Base-by-base conservation (phyloP, 1,140 invertebrate genomes). In the Tenebrio molitor region DNA sequence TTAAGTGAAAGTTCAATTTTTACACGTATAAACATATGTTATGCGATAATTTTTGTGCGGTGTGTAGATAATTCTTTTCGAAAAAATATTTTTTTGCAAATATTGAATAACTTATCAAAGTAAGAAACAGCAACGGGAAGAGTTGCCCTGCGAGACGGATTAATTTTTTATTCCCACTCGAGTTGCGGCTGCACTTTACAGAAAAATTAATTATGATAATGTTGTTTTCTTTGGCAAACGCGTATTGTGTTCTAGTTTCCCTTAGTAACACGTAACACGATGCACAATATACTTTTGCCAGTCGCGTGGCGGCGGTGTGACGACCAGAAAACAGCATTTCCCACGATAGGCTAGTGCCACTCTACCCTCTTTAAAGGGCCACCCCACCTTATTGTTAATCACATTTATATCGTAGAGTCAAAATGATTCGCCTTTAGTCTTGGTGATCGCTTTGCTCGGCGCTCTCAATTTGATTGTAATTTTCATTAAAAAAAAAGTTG, bases 221-320 rank as follows among this genome's bases (percentile, higher is more conserved):
- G 17, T 19, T 50, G 44, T 50, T 50, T 19, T 50, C 44, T 50
- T 50, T 50, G 44, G 14, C 15, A 50, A 50, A 21, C 21, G 44
- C 10, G n/a, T n/a, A n/a, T n/a, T n/a, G n/a, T n/a, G n/a, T n/a
- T n/a, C n/a, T n/a, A n/a, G 23, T 58, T 58, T 25, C 50, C 23
- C 50, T 29, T 29, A 12, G 50, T 58, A 58, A 58, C 50, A 23
- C 44, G 50, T 29, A 29, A 29, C 50, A 23, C 44, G 17, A 50
- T 50, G 41, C 12, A 69, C 42, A 72, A 74, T 71, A 64, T 34
- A 29, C 62, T 68, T 41, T 36, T 33, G 50, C 17, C 64, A 23
- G 74, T 66, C 78, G 78, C 78, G 78, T 80, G 77, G 50, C 77
- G 58, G 74, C 50, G 75, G 77, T 80, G 78, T 80, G 78, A 80